Conservation (phyloP, 2,113 vertebrate species). For the Cyprinodon tularosa region DNA sequence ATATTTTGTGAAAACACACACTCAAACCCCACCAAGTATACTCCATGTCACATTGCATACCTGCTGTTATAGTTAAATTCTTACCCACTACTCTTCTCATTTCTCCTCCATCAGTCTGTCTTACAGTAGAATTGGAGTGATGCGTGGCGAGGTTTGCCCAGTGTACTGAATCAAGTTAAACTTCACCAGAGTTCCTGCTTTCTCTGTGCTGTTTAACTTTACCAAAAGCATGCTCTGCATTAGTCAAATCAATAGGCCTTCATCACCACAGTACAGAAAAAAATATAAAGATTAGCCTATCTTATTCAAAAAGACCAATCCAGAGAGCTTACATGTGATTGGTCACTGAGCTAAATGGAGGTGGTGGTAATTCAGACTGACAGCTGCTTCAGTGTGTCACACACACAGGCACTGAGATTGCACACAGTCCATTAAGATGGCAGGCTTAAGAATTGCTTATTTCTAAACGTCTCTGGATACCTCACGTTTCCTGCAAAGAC, state of each 20-base stretch:
- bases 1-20: too few species aligned
- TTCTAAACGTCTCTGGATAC: background rate
- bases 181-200: too few species aligned
- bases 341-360: conserved; percentile 61
- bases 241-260: background rate
- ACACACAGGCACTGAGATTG: background rate
- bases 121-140: background rate
- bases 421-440: conserved; percentile 31
- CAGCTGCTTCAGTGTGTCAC: conserved; percentile 54
- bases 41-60: too few species aligned
- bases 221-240: background rate
- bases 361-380: conserved; percentile 68
- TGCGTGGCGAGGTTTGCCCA: background rate
- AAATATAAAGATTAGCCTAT: background rate
- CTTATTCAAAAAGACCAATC: conserved; percentile 25
- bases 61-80: too few species aligned
- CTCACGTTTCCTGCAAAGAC: background rate
- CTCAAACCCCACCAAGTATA: too few species aligned
- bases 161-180: too few species aligned
- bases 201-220: background rate
- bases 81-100: too few species aligned
- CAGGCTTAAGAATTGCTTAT: conserved; percentile 30
- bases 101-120: background rate
- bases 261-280: background rate
- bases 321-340: conserved; percentile 48